A percentile compares a stretch with the other conserved stretches of the same genome.
Conservation (phyloP, 1,140 invertebrate genomes). For the Bombus soroeensis region DNA sequence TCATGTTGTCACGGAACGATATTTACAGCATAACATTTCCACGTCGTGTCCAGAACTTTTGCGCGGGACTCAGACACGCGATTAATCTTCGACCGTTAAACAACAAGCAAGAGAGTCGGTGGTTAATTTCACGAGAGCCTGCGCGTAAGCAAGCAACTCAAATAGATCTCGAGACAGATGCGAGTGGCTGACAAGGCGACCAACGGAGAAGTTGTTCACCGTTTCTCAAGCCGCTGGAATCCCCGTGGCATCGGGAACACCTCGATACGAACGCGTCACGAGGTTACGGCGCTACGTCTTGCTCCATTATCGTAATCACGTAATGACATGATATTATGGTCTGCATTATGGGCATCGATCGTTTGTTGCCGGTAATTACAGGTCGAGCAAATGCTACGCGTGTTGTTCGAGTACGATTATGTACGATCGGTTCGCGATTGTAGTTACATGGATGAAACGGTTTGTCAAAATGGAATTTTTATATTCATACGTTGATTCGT, state of each 20-base stretch:
- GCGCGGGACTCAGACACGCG: neutral
- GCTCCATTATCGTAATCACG: slow-evolving; percentile 61
- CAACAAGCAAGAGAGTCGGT: neutral
- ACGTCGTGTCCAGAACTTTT: neutral
- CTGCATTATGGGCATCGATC: slow-evolving; percentile 64
- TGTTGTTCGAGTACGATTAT: slow-evolving; percentile 54
- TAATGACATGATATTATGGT: slow-evolving; percentile 67
- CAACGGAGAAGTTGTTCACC: neutral
- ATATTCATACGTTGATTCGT: neutral
- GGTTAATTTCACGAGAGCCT: slow-evolving; percentile 28
- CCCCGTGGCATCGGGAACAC: neutral
- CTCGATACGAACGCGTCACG: neutral
- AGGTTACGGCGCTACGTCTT: slow-evolving; percentile 35
- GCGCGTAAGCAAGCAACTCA: neutral
- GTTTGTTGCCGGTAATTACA: slow-evolving; percentile 64
- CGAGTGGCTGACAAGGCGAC: neutral
- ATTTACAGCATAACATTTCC: neutral
- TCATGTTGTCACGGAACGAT: slow-evolving; percentile 1
- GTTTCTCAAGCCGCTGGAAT: slow-evolving; percentile 16
- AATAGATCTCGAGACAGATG: neutral
- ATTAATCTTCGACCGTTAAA: slow-evolving; percentile 17
- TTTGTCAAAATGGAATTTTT: neutral
- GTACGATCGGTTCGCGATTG: neutral
- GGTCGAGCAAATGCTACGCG: slow-evolving; percentile 33
- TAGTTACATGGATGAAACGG: neutral